Percentiles rank a stretch among this genome's conserved stretches.
Conservation (phyloP, 2,888 invertebrate genomes). For the Caenorhabditis sp. region DNA sequence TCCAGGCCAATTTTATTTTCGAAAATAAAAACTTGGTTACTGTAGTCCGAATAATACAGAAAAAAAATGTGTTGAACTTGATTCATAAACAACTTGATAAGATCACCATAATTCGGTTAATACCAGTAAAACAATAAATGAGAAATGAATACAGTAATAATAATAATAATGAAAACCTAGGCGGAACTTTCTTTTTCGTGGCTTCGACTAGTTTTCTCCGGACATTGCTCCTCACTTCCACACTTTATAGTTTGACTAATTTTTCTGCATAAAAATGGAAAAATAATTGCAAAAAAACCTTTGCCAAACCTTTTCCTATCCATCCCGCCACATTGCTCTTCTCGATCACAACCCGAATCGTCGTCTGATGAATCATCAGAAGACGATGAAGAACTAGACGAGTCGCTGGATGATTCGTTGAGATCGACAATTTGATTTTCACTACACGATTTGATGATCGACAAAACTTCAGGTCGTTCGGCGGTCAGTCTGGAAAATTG, state of each 20-base stretch:
- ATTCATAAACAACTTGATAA: no score
- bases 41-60: no score
- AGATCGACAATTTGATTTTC: constrained; percentile 5
- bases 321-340: neutral
- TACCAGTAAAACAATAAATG: no score
- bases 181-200: neutral
- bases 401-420: constrained; percentile 40
- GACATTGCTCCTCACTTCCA: neutral
- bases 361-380: constrained; percentile 23
- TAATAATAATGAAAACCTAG: neutral
- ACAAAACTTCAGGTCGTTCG: constrained; percentile 52
- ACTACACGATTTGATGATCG: constrained; percentile 35
- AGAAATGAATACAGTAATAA: neutral
- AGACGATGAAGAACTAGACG: constrained; percentile 40
- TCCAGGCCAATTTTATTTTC: no score
- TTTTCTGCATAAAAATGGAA: no score
- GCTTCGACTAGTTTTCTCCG: constrained; percentile 2
- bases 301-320: neutral
- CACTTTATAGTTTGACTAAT: neutral
- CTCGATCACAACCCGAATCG: constrained; percentile 7
- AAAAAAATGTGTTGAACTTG: no score
- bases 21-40: no score
- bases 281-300: no score
- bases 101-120: no score
- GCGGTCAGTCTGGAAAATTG: constrained; percentile 35